Evolutionary conservation across 2,888 invertebrate genomes (phyloP).

Genomic region (Esperia sulphurella): DNA sequence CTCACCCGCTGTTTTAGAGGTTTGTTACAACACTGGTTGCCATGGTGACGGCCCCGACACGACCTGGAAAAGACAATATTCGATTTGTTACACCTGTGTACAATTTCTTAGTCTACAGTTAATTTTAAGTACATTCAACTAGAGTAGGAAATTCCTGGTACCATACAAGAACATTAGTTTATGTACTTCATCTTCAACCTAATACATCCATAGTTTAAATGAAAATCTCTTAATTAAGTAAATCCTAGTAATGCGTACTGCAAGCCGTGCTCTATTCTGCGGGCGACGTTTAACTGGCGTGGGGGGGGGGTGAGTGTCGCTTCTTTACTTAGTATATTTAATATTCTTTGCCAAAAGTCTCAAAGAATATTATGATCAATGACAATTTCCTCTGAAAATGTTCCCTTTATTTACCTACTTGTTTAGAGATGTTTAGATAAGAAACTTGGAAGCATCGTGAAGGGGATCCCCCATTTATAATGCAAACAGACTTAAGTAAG

Average conservation of each 20-base stretch:
- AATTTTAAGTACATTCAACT: not conserved
- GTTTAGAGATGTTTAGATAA: not conserved
- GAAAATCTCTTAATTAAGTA: no score
- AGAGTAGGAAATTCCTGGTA: not conserved
- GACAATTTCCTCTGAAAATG: not conserved
- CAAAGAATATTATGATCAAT: not conserved
- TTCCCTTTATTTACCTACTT: not conserved
- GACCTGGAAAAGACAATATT: conserved; percentile 48
- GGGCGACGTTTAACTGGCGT: no score
- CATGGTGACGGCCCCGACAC: conserved; percentile 64
- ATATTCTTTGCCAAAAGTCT: not conserved
- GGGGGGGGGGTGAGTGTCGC: no score
- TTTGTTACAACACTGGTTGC: conserved; percentile 65
- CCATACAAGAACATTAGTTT: no score
- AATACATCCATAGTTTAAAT: no score
- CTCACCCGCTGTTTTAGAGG: conserved; percentile 64
- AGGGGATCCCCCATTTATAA: not conserved
- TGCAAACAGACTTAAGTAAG: not conserved
- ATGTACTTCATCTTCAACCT: no score
- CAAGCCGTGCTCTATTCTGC: no score
- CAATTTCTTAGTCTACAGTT: not conserved
- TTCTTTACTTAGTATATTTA: no score
- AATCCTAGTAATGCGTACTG: no score
- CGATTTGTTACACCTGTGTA: not conserved
- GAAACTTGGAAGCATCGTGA: not conserved